Conservation (phyloP, 1,140 invertebrate species). For the Antheraea pernyi region DNA sequence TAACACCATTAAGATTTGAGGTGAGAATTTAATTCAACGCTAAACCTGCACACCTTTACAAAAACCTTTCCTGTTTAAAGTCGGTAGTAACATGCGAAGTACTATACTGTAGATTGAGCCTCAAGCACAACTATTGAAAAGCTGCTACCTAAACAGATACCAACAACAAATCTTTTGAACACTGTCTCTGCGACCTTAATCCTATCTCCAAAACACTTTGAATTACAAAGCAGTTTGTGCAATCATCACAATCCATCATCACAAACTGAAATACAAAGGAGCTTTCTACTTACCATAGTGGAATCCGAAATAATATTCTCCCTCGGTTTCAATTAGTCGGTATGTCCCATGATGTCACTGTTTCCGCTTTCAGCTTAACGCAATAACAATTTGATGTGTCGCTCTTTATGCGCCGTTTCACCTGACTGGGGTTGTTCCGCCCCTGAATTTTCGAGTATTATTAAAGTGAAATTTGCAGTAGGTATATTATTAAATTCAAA, state of each 20-base stretch:
- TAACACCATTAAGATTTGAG: too few species aligned
- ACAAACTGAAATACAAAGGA: background rate
- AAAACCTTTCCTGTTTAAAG: too few species aligned
- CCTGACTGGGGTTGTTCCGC: background rate
- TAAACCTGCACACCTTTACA: too few species aligned
- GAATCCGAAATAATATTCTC: slow-evolving; percentile 1
- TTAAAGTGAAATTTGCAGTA: slow-evolving; percentile 1
- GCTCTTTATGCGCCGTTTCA: background rate
- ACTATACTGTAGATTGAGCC: too few species aligned
- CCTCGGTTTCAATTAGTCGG: slow-evolving; percentile 16
- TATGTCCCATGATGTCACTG: background rate
- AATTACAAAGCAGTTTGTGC: background rate
- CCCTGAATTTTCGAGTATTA: slow-evolving; percentile 3
- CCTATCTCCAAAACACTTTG: background rate
- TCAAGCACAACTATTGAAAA: too few species aligned
- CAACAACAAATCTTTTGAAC: too few species aligned
- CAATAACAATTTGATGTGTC: slow-evolving; percentile 23
- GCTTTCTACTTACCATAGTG: background rate
- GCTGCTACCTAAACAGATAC: too few species aligned
- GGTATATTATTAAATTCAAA: background rate
- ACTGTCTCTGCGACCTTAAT: background rate
- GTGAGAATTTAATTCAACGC: too few species aligned
- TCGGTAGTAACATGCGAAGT: too few species aligned
- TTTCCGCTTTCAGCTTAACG: slow-evolving; percentile 13
- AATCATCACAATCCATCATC: background rate